Base-by-base conservation (phyloP, 1,140 invertebrate species). In the Glossosoma conforme region DNA sequence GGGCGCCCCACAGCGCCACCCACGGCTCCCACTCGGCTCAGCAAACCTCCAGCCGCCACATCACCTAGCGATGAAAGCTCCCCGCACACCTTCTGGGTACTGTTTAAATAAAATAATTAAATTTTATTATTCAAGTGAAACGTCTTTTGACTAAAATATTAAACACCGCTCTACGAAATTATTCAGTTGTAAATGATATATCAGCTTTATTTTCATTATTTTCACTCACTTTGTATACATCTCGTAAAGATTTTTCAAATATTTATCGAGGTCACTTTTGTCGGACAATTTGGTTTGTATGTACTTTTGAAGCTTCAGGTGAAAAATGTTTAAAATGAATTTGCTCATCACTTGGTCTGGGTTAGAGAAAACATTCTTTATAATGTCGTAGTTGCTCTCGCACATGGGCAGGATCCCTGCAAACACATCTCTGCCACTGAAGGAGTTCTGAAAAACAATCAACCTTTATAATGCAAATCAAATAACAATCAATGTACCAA, bases 321-420 rank as follows among this genome's bases (percentile, higher is more conserved):
- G 91, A 70, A 95, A 99, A 49, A 99, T 92, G 63, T 97, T 97
- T 1, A 98, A 74, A 21, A 98, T 89, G 75, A 98, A 96, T 74
- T 98, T 98, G 25, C 89, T 87, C 92, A 98, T 98, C 0, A 99
- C 93, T 79, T 94, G 89, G 56, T 97, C 90, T 0, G 94, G 92
- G 74, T 94, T 96, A n/a, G 82, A 84, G 64, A 99, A 99, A 1
- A 99, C 95, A 69, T 89, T 83, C 64, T 87, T 85, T 52, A 98
- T 93, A 1, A 97, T 80, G 50, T 83, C 80, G 63, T 93, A 86
- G 64, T 93, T 95, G 61, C 86, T 87, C 58, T 86, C 83, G 72
- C 95, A 98, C 54, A 98, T 75, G 14, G 91, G 88, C 44, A 96
- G 77, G 5, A 98, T 87, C 60, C 97, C 88, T 45, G 83, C 81